These are phyloP conservation scores for Leucophenga maculata DNA, from an alignment of 2,888 invertebrate genomes.

Conservation along the genomic window DNA sequence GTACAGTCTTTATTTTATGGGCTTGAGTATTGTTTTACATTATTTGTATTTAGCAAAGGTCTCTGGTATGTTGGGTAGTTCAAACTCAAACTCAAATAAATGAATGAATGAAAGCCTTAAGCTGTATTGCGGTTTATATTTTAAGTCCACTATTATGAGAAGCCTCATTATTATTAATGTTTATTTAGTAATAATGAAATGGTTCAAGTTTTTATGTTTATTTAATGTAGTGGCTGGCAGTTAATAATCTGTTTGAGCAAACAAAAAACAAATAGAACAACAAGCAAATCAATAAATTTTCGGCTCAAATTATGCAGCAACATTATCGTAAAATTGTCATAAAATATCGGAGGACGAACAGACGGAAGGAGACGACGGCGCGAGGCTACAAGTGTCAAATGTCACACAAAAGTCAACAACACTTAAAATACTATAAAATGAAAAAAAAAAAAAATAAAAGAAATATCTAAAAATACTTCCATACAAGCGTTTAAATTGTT, in stretches of 20 bases:
- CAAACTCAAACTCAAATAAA: too few species aligned
- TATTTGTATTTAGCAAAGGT: background rate
- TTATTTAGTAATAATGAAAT: conserved; percentile 13
- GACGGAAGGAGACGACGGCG: background rate
- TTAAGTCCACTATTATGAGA: background rate
- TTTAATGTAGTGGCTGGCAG: conserved; percentile 9
- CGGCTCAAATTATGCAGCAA: background rate
- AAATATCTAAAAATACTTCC: background rate
- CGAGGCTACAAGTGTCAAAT: conserved; percentile 18
- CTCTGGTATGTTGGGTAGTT: conserved; percentile 1
- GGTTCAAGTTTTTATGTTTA: background rate
- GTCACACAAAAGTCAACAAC: conserved; percentile 2
- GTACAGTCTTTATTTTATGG: background rate
- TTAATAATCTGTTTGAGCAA: background rate
- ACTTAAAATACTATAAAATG: conserved; percentile 22
- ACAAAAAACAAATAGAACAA: conserved; percentile 5
- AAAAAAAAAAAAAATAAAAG: background rate
- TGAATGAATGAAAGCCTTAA: background rate
- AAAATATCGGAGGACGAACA: background rate
- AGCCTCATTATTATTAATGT: background rate
- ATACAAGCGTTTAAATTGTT: background rate
- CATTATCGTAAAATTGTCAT: conserved; percentile 13
- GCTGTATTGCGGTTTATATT: background rate
- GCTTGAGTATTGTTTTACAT: background rate
- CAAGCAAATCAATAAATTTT: conserved; percentile 12